Evolutionary conservation across 2,888 invertebrate genomes (phyloP).

Genomic region (Drosophila pseudotalamancana): DNA sequence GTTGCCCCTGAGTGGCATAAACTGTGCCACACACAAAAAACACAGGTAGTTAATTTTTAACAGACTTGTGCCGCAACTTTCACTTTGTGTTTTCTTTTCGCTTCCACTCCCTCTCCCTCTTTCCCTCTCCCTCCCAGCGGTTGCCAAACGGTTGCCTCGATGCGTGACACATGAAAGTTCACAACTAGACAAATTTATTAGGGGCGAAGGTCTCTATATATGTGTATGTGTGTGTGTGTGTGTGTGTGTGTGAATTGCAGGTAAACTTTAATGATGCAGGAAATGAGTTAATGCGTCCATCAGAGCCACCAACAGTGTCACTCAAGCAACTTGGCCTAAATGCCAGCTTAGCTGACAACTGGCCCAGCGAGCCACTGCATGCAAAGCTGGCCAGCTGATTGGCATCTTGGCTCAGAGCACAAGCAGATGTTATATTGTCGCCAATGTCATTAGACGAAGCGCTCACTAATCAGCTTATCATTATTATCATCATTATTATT

Average conservation of each 20-base stretch:
- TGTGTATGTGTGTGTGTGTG: background rate
- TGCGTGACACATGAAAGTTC: conserved; percentile 9
- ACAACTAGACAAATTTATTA: conserved; percentile 20
- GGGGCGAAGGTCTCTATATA: background rate
- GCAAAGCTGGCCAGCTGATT: conserved; percentile 33
- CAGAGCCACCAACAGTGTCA: conserved; percentile 43
- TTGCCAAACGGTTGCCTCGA: background rate
- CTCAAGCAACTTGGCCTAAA: conserved; percentile 11
- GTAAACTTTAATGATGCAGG: conserved; percentile 71
- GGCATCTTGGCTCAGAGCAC: conserved; percentile 6
- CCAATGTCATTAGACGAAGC: conserved; percentile 65
- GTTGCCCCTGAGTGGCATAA: conserved; percentile 44
- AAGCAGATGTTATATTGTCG: conserved; percentile 51
- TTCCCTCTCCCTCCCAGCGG: too few species aligned
- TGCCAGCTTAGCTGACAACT: background rate
- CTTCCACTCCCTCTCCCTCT: too few species aligned
- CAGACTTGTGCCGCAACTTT: conserved; percentile 8
- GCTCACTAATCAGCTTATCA: conserved; percentile 73
- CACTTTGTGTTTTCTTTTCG: too few species aligned
- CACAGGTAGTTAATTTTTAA: conserved; percentile 33
- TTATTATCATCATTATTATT: conserved; percentile 70
- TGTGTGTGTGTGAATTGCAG: conserved; percentile 59
- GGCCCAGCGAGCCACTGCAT: conserved; percentile 11
- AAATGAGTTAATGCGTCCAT: conserved; percentile 71
- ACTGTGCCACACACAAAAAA: conserved; percentile 20